Evolutionary conservation across 1,140 invertebrate genomes (phyloP).

Genomic region (Trichomalopsis sarcophagae): DNA sequence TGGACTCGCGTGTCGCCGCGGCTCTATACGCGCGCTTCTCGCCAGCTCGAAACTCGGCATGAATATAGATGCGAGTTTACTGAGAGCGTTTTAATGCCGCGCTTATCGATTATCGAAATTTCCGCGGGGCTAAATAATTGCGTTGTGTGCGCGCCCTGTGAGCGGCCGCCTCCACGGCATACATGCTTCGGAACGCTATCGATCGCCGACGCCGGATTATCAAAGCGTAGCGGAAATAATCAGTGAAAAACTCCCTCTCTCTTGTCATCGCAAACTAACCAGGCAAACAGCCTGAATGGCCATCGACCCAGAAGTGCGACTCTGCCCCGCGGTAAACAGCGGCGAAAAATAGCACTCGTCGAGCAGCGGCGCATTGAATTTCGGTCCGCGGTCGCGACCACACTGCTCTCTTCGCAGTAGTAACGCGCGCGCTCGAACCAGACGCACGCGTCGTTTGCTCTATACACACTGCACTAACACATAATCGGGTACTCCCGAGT

Average conservation of each 20-base stretch:
- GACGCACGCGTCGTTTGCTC: background rate
- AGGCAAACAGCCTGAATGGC: background rate
- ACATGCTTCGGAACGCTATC: no score
- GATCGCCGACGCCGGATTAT: no score
- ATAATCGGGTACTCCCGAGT: background rate
- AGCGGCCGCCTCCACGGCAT: no score
- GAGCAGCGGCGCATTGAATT: background rate
- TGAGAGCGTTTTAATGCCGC: slow-evolving; percentile 36
- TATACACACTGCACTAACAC: background rate
- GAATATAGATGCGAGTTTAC: slow-evolving; percentile 43
- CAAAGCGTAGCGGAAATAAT: no score
- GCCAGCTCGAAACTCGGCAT: slow-evolving; percentile 2
- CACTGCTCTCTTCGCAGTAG: background rate
- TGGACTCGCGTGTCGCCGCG: no score
- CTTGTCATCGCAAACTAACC: no score
- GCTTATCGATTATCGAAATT: slow-evolving; percentile 43
- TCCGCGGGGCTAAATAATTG: slow-evolving; percentile 36
- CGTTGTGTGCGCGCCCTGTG: no score
- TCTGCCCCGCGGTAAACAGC: background rate
- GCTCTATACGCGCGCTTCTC: no score
- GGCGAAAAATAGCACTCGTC: background rate
- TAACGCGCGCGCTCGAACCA: background rate
- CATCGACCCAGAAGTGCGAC: background rate
- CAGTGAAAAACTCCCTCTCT: no score
- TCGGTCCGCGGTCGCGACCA: background rate